Conservation (phyloP, 2,888 invertebrate genomes). For the Meganola albula region DNA sequence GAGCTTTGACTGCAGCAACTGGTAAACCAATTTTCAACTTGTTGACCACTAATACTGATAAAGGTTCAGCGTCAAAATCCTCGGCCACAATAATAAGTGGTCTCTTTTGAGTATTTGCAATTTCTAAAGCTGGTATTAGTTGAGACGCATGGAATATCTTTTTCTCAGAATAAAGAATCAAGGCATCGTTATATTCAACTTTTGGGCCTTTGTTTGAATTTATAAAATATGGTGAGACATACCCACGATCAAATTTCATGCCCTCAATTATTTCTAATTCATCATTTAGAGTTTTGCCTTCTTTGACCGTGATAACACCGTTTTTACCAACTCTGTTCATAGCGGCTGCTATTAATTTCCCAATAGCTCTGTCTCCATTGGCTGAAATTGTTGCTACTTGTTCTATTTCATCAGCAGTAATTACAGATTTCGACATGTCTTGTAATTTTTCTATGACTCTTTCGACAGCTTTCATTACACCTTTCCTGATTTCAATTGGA, state of each 20-base stretch:
- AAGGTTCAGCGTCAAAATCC: constrained; percentile 95
- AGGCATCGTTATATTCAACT: constrained; percentile 96
- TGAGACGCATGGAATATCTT: constrained; percentile 97
- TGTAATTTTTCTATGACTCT: constrained; percentile 90
- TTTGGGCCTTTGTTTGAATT: constrained; percentile 98
- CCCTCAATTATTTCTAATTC: constrained; percentile 98
- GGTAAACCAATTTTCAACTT: constrained; percentile 91
- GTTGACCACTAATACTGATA: constrained; percentile 94
- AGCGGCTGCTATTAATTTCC: constrained; percentile 94
- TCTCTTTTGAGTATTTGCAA: constrained; percentile 93
- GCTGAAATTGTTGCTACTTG: constrained; percentile 99
- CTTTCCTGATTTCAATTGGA: constrained; percentile 94
- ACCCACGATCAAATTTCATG: constrained; percentile 99
- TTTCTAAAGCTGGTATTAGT: constrained; percentile 96
- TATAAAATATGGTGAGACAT: constrained; percentile 99
- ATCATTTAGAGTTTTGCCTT: constrained; percentile 96
- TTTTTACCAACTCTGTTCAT: constrained; percentile 98
- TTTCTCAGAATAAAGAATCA: constrained; percentile 95
- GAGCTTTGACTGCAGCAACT: constrained; percentile 96
- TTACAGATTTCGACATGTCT: constrained; percentile 92
- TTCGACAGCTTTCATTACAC: constrained; percentile 96
- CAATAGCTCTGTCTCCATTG: constrained; percentile 94
- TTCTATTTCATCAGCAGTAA: constrained; percentile 97
- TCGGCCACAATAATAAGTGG: constrained; percentile 97
- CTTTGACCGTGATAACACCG: constrained; percentile 99